Conservation (phyloP, 2,888 invertebrate species). For the Rotaria sp. region DNA sequence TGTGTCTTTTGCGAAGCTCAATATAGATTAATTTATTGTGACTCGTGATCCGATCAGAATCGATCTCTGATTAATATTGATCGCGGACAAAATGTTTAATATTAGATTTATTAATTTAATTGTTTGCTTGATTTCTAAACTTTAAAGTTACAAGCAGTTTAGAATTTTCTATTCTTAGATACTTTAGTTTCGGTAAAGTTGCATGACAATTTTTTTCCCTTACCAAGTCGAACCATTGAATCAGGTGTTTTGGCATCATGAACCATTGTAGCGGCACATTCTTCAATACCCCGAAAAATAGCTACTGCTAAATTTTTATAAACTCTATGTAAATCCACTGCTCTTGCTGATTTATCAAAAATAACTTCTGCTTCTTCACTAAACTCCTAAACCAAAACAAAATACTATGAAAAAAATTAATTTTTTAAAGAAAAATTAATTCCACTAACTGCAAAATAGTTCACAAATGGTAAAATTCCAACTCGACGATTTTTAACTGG, state of each 20-base stretch:
- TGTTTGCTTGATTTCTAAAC: no score
- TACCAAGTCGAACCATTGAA: slow-evolving; percentile 80
- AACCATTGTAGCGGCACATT: slow-evolving; percentile 61
- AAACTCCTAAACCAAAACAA: slow-evolving; percentile 4
- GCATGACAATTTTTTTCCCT: slow-evolving; percentile 34
- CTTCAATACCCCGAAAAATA: slow-evolving; percentile 73
- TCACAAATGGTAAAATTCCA: slow-evolving; percentile 37
- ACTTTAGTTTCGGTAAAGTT: neutral
- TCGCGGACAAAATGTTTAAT: no score
- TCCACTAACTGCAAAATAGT: slow-evolving; percentile 29
- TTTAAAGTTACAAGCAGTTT: no score
- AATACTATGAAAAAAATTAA: no score
- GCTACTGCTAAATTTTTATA: slow-evolving; percentile 62
- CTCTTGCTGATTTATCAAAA: slow-evolving; percentile 30
- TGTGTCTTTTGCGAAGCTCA: no score
- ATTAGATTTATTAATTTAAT: no score
- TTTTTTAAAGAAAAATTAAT: neutral
- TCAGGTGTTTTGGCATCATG: slow-evolving; percentile 85
- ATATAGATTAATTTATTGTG: no score
- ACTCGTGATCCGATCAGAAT: no score
- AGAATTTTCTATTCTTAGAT: no score
- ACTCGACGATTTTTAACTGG: slow-evolving; percentile 29
- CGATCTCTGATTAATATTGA: no score
- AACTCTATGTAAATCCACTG: slow-evolving; percentile 42
- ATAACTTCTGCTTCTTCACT: slow-evolving; percentile 36